Conservation (phyloP, 2,888 invertebrate genomes). For the Oxyteleia sp. region DNA sequence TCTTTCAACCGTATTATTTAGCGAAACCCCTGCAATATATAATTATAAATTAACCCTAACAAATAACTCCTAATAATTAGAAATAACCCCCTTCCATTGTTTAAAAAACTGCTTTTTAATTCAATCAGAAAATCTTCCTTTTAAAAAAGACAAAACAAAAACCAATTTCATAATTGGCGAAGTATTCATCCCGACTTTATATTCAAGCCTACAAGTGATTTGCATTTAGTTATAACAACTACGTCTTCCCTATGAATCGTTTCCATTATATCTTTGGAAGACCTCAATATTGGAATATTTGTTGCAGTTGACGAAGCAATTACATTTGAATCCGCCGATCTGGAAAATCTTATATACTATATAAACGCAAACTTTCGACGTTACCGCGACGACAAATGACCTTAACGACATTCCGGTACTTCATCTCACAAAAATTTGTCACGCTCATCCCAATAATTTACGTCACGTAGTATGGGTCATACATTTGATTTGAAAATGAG, state of each 20-base stretch:
- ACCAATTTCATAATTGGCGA: background rate
- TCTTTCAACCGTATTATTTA: background rate
- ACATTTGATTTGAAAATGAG: background rate
- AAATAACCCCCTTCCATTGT: too few species aligned
- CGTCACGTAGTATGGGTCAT: background rate
- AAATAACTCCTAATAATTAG: too few species aligned
- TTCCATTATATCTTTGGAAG: slow-evolving; percentile 18
- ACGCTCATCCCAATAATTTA: background rate
- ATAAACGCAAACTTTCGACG: background rate
- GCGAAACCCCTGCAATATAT: too few species aligned
- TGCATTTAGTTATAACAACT: slow-evolving; percentile 33
- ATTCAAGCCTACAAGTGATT: slow-evolving; percentile 19
- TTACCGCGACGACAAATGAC: background rate
- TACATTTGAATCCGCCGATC: slow-evolving; percentile 41
- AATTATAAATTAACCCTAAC: too few species aligned
- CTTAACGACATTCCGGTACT: background rate
- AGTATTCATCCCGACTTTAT: slow-evolving; percentile 1
- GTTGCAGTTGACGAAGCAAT: slow-evolving; percentile 49
- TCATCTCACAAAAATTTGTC: background rate
- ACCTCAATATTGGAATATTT: slow-evolving; percentile 35
- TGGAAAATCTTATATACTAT: slow-evolving; percentile 33
- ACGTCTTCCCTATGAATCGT: slow-evolving; percentile 6
- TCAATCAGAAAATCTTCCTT: too few species aligned
- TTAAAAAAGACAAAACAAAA: background rate
- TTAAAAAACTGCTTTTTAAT: too few species aligned